These are phyloP conservation scores for Calyptomena viridis DNA, from an alignment of 2,113 vertebrate genomes.

Conservation along the genomic window DNA sequence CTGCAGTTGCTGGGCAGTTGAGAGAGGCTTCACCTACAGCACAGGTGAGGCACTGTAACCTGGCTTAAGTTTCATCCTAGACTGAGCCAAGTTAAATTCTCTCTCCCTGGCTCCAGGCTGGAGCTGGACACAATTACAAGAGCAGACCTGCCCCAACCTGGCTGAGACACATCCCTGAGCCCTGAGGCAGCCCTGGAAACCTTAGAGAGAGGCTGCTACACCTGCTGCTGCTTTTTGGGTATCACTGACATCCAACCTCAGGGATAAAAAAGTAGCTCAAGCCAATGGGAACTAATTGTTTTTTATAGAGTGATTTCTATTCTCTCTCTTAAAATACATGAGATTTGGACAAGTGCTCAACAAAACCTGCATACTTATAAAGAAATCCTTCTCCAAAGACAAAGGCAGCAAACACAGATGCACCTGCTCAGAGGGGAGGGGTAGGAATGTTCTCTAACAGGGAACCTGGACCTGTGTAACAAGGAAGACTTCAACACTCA, in stretches of 20 bases:
- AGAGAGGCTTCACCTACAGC: not conserved
- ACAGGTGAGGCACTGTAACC: not conserved
- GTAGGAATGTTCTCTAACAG: not conserved
- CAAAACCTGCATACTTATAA: not conserved
- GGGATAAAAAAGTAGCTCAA: not conserved
- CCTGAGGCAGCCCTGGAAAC: not conserved
- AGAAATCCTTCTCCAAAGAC: not conserved
- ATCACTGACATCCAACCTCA: not conserved
- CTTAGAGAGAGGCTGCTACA: not conserved
- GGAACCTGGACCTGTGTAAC: not conserved
- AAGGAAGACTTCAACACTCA: not conserved
- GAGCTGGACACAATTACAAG: not conserved
- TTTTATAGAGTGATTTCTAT: not conserved
- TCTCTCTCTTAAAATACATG: not conserved
- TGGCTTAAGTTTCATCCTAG: not conserved
- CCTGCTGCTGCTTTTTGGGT: not conserved
- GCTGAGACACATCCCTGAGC: not conserved
- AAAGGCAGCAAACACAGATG: not conserved
- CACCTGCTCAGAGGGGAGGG: fast-evolving
- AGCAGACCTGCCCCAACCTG: not conserved
- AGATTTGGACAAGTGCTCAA: not conserved
- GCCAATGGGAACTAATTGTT: not conserved
- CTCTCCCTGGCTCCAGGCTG: not conserved
- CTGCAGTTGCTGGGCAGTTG: not conserved
- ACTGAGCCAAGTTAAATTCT: not conserved